Base-by-base conservation (phyloP, 2,113 vertebrate species). In the Cairina moschata region DNA sequence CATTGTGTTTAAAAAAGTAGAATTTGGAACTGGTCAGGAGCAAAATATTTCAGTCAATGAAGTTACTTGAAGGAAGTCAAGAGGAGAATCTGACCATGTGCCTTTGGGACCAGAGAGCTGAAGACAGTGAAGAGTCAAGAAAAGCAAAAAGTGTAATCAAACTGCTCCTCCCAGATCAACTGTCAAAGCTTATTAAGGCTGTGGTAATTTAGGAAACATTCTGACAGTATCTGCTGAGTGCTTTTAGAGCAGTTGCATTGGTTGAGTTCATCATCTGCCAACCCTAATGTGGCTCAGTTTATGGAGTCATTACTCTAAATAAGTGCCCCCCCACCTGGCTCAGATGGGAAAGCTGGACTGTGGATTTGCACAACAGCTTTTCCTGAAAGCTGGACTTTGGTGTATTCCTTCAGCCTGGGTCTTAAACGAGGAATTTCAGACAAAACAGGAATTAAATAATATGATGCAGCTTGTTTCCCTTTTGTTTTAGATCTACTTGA, bases 31-130 rank as follows among this genome's bases (percentile, higher is more conserved):
- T 86, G 11, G 8, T 48, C 32, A 36, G 3, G 12, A 69, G 22
- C 3, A 23, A 56, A 22, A 28, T 8, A 38, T 5, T 60, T 32
- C 1, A 9, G 9, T 56, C 44, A 62, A 20, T 38, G 25, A 8
- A 4, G 0, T 44, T 56, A 16, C 32, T 31, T 80, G 32, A 56
- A 60, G 17, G 48, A 82, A 86, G 40, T 13, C 4, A 29, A 42
- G 25, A 63, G 5, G 3, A 48, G 3, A 77, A 6, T 42, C 16
- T 71, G 42, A 29, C 11, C 8, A 3, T 1, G 0, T 1, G 2
- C 28, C 13, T 65, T 36, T 42, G 13, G n/a, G 40, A 46, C 9
- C 17, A 65, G 29, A 6, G 56, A 78, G 65, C 0, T n/a, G 29
- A 63, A 59, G 20, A 28, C 10, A 32, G 38, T 68, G 29, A 69